phyloP scores from a whole-genome alignment of 23 tunicate species.

The Corella eumyota region DNA sequence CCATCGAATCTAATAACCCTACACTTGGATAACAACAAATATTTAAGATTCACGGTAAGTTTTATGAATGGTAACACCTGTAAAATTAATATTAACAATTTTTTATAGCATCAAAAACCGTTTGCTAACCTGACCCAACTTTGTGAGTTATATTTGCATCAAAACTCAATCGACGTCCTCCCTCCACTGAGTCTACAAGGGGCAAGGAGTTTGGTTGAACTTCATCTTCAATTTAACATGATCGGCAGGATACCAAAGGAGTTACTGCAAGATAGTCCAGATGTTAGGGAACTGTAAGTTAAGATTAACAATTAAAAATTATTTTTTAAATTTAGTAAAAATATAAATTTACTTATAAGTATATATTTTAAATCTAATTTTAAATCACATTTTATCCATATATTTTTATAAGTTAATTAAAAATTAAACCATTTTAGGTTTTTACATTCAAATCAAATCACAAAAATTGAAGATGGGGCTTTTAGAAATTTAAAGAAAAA shows the following conservation, averaged over 20 bases:
- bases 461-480: slow-evolving; percentile 15
- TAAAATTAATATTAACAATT: too few species aligned
- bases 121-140: slow-evolving; percentile 14
- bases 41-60: slow-evolving; percentile 18
- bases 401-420: too few species aligned
- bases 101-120: slow-evolving; percentile 20
- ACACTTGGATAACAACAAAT: slow-evolving; percentile 1
- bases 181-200: slow-evolving; percentile 3
- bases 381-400: too few species aligned
- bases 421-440: too few species aligned
- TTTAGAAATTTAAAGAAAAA: background rate
- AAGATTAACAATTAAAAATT: background rate
- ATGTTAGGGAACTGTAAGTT: slow-evolving; percentile 9
- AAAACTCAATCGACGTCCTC: slow-evolving; percentile 12
- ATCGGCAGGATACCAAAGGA: slow-evolving; percentile 12
- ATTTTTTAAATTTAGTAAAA: too few species aligned
- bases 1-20: slow-evolving; percentile 2
- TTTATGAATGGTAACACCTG: too few species aligned
- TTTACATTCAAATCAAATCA: slow-evolving; percentile 8
- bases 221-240: slow-evolving; percentile 9
- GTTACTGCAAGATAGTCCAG: slow-evolving; percentile 1
- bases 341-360: too few species aligned
- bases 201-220: background rate
- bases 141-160: slow-evolving; percentile 1
- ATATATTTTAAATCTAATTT: too few species aligned